phyloP scores from a whole-genome alignment of 2,797 vertebrate species.

The Peromyscus eremicus region DNA sequence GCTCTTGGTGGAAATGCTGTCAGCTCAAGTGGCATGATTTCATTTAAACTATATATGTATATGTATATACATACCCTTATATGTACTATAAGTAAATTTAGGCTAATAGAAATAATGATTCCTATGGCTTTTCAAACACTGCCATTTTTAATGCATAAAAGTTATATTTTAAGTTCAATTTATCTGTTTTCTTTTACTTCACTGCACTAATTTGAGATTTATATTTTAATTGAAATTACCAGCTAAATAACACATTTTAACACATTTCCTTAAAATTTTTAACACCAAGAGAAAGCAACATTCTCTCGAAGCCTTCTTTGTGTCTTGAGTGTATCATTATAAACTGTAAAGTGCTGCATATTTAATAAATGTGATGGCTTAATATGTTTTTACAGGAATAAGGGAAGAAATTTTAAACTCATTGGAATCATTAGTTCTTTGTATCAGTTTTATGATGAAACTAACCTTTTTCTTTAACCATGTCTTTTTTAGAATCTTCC shows the following conservation, averaged over 20 bases:
- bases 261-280: conserved; percentile 4
- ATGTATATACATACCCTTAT: not conserved
- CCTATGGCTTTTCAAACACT: not conserved
- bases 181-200: not conserved
- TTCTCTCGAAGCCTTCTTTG: not conserved
- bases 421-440: conserved; percentile 37
- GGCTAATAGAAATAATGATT: not conserved
- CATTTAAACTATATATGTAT: not conserved
- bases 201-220: not conserved
- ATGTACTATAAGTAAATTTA: not conserved
- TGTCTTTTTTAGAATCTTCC: conserved; percentile 91
- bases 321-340: not conserved
- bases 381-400: not conserved
- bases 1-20: not conserved
- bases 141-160: not conserved
- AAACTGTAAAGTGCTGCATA: not conserved
- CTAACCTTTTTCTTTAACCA: conserved; percentile 49
- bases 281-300: not conserved
- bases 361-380: not conserved
- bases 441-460: conserved; percentile 60
- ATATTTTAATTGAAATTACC: conserved; percentile 1
- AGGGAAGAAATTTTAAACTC: conserved; percentile 24
- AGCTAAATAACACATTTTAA: not conserved
- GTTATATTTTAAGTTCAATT: conserved; percentile 1
- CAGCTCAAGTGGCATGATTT: not conserved